Evolutionary conservation across 2,797 vertebrate species (phyloP), one percentile per base, ranked within the genome.

Genomic region (Crypturellus tataupa): DNA sequence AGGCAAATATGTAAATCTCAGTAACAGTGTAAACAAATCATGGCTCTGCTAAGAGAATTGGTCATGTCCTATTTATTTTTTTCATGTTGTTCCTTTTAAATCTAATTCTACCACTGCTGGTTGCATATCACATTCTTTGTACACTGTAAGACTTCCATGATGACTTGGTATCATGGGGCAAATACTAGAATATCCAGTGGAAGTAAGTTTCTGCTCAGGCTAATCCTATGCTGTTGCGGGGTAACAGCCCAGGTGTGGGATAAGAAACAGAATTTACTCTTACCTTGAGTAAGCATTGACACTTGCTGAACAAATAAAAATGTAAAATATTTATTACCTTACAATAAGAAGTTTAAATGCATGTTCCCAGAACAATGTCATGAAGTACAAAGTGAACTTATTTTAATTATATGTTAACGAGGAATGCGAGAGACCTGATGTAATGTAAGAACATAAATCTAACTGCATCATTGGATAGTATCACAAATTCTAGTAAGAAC

Each of bases 211-310:
- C 10, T 81, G n/a, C 19, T 23, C 40, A 31, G 11, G 14, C 79
- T 78, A 27, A 85, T 35, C 21, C 1, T 1, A 2, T 47, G 14
- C 13, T 0, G 0, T 37, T 39, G 17, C 6, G 2, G 65, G 8
- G 27, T 23, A 51, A 67, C 27, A 60, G 27, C 3, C 40, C 16
- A 68, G 5, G 7, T 7, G 14, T 13, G 6, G 20, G 2, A 1
- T 33, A 25, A 71, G 69, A 49, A 92, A 46, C 8, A 20, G 13
- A 81, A 40, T 53, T 84, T 58, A 21, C 5, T 68, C 14, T 49
- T 79, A 1, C 12, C 12, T 49, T 77, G 3, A 63, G 19, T 70
- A 13, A 23, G 15, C 60, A 29, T 33, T 27, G 12, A 47, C 0
- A 0, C 15, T 85, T 72, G 11, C 46, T 60, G 35, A 53, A 27